Evolutionary conservation across 2,113 vertebrate genomes (phyloP).

Genomic region (Sander lucioperca): DNA sequence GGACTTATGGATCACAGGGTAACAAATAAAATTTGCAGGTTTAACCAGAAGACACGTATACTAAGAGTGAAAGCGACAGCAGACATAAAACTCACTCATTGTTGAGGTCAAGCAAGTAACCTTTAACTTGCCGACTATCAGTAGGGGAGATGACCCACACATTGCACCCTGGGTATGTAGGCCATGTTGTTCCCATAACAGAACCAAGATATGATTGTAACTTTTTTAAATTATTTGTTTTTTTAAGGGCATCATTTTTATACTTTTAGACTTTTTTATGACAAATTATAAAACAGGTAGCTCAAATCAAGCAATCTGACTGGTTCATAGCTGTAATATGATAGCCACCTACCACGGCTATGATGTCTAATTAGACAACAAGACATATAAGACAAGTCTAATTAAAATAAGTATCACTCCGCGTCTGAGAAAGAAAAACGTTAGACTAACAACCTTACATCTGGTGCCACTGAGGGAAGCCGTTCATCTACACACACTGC

Average conservation of each 20-base stretch:
- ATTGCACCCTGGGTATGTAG: conserved; percentile 23
- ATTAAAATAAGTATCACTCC: too few species aligned
- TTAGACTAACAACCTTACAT: too few species aligned
- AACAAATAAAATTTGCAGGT: not conserved
- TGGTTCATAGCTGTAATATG: too few species aligned
- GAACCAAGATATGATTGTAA: not conserved
- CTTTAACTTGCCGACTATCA: conserved; percentile 52
- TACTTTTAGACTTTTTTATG: too few species aligned
- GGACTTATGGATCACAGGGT: conserved; percentile 4
- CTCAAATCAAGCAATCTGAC: too few species aligned
- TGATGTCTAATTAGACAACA: too few species aligned
- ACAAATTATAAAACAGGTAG: too few species aligned
- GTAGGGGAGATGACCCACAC: conserved; percentile 45
- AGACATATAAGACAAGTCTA: too few species aligned
- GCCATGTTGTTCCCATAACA: conserved; percentile 33
- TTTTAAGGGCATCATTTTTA: not conserved
- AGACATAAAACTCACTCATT: conserved; percentile 42
- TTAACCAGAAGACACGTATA: conserved; percentile 9
- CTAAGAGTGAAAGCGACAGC: conserved; percentile 30
- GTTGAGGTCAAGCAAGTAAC: conserved; percentile 42
- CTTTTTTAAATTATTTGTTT: not conserved
- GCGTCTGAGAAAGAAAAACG: too few species aligned
- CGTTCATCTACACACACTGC: too few species aligned
- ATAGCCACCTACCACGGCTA: too few species aligned
- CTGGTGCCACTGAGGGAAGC: too few species aligned